Conservation (phyloP, 2,797 vertebrate genomes). For the Chloroceryle inda region DNA sequence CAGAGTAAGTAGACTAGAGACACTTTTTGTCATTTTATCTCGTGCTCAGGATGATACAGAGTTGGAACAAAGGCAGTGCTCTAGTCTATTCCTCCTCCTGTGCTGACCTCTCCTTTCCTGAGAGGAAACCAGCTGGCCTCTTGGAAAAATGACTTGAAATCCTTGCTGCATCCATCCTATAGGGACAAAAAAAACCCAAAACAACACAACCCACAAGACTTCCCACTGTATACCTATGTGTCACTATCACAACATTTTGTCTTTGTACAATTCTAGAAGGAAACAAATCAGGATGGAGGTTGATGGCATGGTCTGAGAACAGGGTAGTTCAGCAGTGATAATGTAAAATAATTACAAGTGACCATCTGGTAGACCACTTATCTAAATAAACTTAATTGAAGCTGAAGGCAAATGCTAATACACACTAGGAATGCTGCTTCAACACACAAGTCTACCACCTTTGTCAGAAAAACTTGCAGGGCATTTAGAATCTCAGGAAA, state of each 20-base stretch:
- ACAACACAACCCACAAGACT: neutral
- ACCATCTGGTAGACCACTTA: neutral
- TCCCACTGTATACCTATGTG: neutral
- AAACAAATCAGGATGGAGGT: neutral
- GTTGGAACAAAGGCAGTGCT: neutral
- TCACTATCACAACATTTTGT: neutral
- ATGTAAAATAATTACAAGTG: neutral
- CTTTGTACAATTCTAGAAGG: neutral
- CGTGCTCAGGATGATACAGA: neutral
- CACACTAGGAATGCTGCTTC: neutral
- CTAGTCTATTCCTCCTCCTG: neutral
- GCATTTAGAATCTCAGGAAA: neutral
- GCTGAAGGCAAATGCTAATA: neutral
- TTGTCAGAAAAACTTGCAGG: neutral
- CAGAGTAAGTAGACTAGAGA: neutral
- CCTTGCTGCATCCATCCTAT: neutral
- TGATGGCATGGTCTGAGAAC: neutral
- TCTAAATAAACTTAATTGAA: constrained; percentile 11
- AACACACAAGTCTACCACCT: neutral
- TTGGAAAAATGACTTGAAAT: neutral
- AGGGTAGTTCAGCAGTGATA: neutral
- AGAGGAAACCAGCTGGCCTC: neutral
- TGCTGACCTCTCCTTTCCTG: neutral
- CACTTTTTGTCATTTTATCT: neutral
- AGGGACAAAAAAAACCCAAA: neutral